A percentile compares a stretch with the other conserved stretches of the same genome.
phyloP scores from a whole-genome alignment of 2,888 invertebrate species.

The Drosophila subsilvestris region DNA sequence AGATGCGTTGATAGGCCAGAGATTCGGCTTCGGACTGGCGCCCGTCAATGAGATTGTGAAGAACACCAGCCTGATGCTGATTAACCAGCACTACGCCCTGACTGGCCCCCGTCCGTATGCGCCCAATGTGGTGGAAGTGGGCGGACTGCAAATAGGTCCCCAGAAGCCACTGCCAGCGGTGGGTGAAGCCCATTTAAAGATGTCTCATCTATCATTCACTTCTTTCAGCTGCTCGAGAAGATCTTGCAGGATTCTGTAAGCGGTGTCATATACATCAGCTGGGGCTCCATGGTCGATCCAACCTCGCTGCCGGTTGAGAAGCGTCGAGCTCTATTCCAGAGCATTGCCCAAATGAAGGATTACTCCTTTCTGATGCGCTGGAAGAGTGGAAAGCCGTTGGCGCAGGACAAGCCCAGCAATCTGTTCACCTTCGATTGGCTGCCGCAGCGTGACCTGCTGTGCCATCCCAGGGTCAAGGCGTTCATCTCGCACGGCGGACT shows the following conservation, averaged over 20 bases:
- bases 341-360: constrained; percentile 84
- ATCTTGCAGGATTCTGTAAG: constrained; percentile 41
- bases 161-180: constrained; percentile 74
- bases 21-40: constrained; percentile 84
- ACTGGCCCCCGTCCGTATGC: constrained; percentile 84
- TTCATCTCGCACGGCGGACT: constrained; percentile 90
- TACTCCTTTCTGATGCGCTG: constrained; percentile 89
- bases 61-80: constrained; percentile 81
- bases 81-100: constrained; percentile 85
- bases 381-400: constrained; percentile 86
- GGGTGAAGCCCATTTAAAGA: constrained; percentile 12
- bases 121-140: constrained; percentile 85
- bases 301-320: constrained; percentile 86
- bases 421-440: constrained; percentile 87
- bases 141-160: constrained; percentile 84
- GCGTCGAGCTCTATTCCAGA: constrained; percentile 85
- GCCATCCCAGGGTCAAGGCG: constrained; percentile 88
- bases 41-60: constrained; percentile 84
- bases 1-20: constrained; percentile 81
- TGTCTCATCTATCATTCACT: constrained; percentile 78
- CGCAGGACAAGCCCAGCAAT: constrained; percentile 85
- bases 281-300: constrained; percentile 88
- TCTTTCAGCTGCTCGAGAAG: constrained; percentile 37
- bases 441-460: constrained; percentile 88
- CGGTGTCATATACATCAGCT: constrained; percentile 88